Evolutionary conservation across 2,113 vertebrate species (phyloP).

Genomic region (Reinhardtius hippoglossoides): DNA sequence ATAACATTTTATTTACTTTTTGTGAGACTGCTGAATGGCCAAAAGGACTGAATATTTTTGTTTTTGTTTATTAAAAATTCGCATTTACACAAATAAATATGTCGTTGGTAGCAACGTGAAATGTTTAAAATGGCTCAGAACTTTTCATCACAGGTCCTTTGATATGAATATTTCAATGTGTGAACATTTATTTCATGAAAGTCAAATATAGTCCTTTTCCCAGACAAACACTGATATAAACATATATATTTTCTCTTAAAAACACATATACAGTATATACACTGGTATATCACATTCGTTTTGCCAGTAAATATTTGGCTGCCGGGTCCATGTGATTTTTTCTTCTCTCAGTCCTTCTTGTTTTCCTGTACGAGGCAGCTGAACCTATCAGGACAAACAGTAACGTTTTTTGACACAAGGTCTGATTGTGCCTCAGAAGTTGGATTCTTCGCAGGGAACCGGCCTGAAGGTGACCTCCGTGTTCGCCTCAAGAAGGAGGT

Average conservation of each 20-base stretch:
- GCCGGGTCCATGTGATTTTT: not conserved
- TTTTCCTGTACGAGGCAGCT: no score
- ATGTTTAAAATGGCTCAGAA: not conserved
- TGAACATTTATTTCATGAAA: not conserved
- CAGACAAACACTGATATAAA: not conserved
- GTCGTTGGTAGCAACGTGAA: not conserved
- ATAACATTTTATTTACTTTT: not conserved
- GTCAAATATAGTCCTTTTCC: not conserved
- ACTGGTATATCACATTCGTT: not conserved
- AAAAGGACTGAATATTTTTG: no score
- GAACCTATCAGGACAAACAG: not conserved
- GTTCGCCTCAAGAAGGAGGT: conserved; percentile 87
- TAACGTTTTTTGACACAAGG: not conserved
- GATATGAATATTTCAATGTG: not conserved
- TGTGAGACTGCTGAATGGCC: not conserved
- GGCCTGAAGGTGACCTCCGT: conserved; percentile 83
- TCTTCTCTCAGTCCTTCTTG: no score
- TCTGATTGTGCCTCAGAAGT: conserved; percentile 71
- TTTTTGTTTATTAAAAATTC: not conserved
- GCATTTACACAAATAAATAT: conserved; percentile 47
- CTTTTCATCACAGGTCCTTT: not conserved
- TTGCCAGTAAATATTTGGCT: not conserved
- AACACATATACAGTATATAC: conserved; percentile 7
- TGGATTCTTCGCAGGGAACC: conserved; percentile 81
- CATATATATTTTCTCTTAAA: conserved; percentile 13